A percentile compares a stretch with the other conserved stretches of the same genome.
Evolutionary conservation across 2,888 invertebrate species (phyloP).

Genomic region (Lasioglossum pauxillum): DNA sequence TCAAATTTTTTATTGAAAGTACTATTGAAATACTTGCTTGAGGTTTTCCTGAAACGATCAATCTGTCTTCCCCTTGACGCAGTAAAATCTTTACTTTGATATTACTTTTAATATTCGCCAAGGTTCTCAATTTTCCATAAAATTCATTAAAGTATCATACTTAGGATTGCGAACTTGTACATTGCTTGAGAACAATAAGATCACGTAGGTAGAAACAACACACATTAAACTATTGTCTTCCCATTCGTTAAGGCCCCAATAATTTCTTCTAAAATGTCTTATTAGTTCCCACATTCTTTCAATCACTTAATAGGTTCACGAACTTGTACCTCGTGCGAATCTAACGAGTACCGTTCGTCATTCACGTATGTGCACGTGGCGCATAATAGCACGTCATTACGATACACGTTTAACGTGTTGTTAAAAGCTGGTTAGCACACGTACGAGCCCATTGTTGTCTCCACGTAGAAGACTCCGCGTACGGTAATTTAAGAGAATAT

Average conservation of each 20-base stretch:
- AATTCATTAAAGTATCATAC: too few species aligned
- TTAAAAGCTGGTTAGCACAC: background rate
- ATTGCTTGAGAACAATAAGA: too few species aligned
- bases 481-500: background rate
- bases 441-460: background rate
- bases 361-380: too few species aligned
- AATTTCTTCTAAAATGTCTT: background rate
- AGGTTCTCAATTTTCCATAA: too few species aligned
- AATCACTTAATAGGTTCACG: background rate
- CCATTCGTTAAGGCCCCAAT: background rate
- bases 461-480: background rate
- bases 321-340: background rate
- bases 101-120: too few species aligned
- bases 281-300: background rate
- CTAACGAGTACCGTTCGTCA: too few species aligned
- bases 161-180: too few species aligned
- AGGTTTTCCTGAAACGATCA: background rate
- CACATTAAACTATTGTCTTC: background rate
- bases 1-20: background rate
- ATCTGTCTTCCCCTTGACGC: too few species aligned
- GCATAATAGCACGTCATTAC: background rate
- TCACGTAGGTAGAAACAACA: background rate
- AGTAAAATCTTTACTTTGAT: too few species aligned
- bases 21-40: background rate
- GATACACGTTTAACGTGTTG: background rate